Evolutionary conservation across 2,888 invertebrate genomes (phyloP), one percentile per base, ranked within the genome.

Genomic region (Toxonevra muliebris): DNA sequence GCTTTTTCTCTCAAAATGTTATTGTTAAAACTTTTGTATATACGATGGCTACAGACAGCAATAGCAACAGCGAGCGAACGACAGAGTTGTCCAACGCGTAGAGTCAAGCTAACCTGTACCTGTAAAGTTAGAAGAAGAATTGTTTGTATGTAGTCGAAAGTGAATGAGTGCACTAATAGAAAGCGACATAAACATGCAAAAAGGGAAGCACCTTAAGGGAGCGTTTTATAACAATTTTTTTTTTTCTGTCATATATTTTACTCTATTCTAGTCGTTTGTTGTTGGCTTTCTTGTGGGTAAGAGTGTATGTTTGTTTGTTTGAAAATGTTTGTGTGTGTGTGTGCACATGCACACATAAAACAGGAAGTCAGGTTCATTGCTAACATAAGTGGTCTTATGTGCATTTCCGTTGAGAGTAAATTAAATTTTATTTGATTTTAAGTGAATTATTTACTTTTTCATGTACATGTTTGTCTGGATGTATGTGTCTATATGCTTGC

Each of bases 351-450:
- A 17, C 41, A 17, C n/a, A n/a, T 10, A 42, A 15, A 17, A 15
- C 60, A 15, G 61, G 66, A 60, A 66, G 60, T 61, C 54, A 61
- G 66, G 30, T 66, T 45, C 66, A 66, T 66, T 66, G 53, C 59
- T 17, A 67, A 53, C 63, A 61, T 71, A 69, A 72, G 69, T 53
- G 67, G 62, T 43, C 59, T 68, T 70, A 66, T 69, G 69, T 69
- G 73, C 71, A 74, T 70, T 75, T 76, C 71, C 72, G 73, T 70
- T 75, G 68, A 75, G 74, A 76, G 70, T 70, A 74, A 76, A 77
- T 74, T 73, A 73, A 66, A 77, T 76, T 70, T 74, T 72, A 74
- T 77, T 77, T 76, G 76, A 75, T 74, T 76, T 76, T 77, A 77
- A 76, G 73, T 74, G 71, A 74, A 76, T 76, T 76, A 76, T 76